Base-by-base conservation (phyloP, 2,113 vertebrate genomes). In the Melospiza georgiana region DNA sequence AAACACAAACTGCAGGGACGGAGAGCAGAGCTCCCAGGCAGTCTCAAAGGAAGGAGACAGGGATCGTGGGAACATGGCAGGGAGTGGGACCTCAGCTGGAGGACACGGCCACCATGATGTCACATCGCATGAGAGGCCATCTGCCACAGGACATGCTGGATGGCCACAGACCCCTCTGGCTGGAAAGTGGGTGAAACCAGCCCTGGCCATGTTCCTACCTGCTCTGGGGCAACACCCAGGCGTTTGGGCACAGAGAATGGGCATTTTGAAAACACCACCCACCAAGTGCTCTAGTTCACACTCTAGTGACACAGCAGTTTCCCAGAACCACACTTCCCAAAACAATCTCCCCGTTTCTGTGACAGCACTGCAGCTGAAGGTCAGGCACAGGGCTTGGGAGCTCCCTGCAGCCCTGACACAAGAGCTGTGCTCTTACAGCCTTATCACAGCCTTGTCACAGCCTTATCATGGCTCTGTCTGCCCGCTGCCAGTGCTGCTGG, bases 41-140 rank as follows among this genome's bases (percentile, higher is more conserved):
- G 71, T 35, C 87, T 30, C 12, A 0, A 59, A 61, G 24, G 27
- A 57, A 21, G 24, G 27, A 3, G 3, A 66, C 83, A 63, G 85
- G 41, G 87, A 69, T 58, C 23, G 7, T 90, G 79, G 76, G 92
- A 97, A 94, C 16, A 25, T 58, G 18, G 19, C 2, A 39, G 35
- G 58, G 12, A 84, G 10, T 2, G 8, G 46, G 63, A 66, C 39
- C 33, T 49, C 54, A 35, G 77, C 65, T 4, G 12, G 31, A 87
- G 20, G 20, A n/a, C 52, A 54, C 6, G 0, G 14, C 51, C 2
- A 3, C 15, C 1, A 2, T 2, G 31, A 0, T 3, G 6, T 33
- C 48, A 76, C 46, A 44, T 12, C 8, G 3, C 33, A 6, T 0
- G 13, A 14, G 12, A 33, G 35, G 8, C 10, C 1, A 0, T 55